Evolutionary conservation across 1,140 invertebrate genomes (phyloP), one percentile per base, ranked within the genome.

Genomic region (Chymomyza costata): DNA sequence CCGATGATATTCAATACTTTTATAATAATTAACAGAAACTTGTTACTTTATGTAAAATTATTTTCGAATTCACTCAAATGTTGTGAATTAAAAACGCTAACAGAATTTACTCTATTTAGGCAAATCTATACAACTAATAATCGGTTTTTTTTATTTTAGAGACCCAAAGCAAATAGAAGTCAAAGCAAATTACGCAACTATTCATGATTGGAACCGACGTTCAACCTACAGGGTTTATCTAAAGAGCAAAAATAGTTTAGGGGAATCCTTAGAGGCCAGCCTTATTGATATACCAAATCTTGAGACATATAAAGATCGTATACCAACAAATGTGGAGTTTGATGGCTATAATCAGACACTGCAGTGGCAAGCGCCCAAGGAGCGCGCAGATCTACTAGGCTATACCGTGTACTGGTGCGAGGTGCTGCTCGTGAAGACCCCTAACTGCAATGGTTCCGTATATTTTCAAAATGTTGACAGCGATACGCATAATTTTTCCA

Each of bases 341-440:
- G 7, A 21, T 6, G 3, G 10, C 8, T 0, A n/a, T n/a, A 13
- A 3, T 1, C 5, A 10, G 14, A 38, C 6, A 2, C n/a, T 59
- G 1, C n/a, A 2, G n/a, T 61, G 58, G 58, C 2, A 8, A 0
- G 19, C n/a, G 34, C 58, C 58, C 1, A n/a, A 18, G 11, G 14
- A 14, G 8, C 1, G 6, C 0, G 7, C 1, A 0, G n/a, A 38
- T 3, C 17, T 34, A 5, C 2, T n/a, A 1, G 19, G 49, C 6
- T 69, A 68, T 31, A 63, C 25, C 0, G 14, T 68, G 5, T 68
- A 46, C 25, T 53, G 45, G 48, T 68, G 65, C 25, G 6, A 14
- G 2, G 10, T 14, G 16, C 2, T 2, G n/a, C 8, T 18, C 15
- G 6, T 31, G 17, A 3, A n/a, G 6, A 6, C 2, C 3, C 1